Evolutionary conservation across 2,797 vertebrate genomes (phyloP).

Genomic region (Falco novaeseelandiae): DNA sequence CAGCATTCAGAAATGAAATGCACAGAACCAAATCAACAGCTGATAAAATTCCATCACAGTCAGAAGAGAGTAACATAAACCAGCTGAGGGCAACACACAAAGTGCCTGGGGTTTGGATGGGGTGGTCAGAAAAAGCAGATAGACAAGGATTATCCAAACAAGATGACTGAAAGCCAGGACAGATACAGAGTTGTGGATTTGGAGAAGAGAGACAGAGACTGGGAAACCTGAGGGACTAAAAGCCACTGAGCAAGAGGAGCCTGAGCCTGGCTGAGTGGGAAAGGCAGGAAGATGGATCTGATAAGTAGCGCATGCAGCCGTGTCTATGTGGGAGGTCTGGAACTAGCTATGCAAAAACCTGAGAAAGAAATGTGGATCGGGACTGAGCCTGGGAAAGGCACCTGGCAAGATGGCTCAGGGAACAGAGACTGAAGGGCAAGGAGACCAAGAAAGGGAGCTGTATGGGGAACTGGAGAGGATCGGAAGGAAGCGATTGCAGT

Average conservation of each 20-base stretch:
- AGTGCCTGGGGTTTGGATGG: neutral
- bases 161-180: neutral
- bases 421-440: neutral
- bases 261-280: conserved; percentile 8
- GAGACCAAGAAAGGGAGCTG: neutral
- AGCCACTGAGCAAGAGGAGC: conserved; percentile 2
- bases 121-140: neutral
- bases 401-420: neutral
- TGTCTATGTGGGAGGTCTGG: conserved; percentile 42
- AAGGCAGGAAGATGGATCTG: conserved; percentile 46
- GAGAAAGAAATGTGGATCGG: neutral
- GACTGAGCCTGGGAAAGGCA: neutral
- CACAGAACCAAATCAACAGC: conserved; percentile 26
- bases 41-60: neutral
- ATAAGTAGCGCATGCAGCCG: conserved; percentile 5
- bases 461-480: neutral
- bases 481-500: neutral
- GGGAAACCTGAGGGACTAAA: neutral
- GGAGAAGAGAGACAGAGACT: neutral
- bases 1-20: neutral
- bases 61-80: conserved; percentile 7
- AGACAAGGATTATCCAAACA: neutral
- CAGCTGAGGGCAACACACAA: neutral
- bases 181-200: neutral
- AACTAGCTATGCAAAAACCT: conserved; percentile 3